Percentiles rank a stretch among this genome's conserved stretches.
Evolutionary conservation across 2,113 vertebrate genomes (phyloP).

Genomic region (Passer domesticus): DNA sequence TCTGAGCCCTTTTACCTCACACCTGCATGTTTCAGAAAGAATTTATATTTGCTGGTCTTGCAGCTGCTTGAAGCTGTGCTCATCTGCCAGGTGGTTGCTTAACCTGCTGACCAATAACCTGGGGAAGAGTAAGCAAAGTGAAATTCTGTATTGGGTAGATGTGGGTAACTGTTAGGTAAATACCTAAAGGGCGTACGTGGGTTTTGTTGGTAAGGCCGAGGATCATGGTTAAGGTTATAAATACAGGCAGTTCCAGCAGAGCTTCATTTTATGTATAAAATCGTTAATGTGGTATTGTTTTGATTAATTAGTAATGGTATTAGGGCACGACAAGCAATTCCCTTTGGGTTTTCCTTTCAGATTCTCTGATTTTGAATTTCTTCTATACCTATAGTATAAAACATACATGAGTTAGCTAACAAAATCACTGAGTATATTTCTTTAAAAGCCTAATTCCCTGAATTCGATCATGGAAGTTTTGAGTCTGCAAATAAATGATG

Average conservation of each 20-base stretch:
- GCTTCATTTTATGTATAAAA: not conserved
- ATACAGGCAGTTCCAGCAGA: not conserved
- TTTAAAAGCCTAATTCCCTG: not conserved
- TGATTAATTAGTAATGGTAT: not conserved
- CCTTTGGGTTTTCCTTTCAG: not conserved
- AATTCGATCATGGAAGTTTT: not conserved
- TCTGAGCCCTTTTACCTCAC: not conserved
- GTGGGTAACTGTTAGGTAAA: not conserved
- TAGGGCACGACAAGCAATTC: not conserved
- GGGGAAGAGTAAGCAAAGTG: not conserved
- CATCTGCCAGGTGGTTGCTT: not conserved
- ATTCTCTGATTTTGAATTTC: not conserved
- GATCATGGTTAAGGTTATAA: not conserved
- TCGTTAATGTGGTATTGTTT: not conserved
- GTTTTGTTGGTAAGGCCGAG: not conserved
- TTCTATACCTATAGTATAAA: not conserved
- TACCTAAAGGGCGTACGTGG: not conserved
- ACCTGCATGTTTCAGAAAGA: not conserved
- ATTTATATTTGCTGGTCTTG: not conserved
- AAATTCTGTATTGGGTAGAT: not conserved
- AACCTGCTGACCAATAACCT: not conserved
- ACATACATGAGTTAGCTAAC: not conserved
- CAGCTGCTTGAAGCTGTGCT: not conserved
- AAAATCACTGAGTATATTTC: not conserved
- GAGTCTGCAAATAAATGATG: not conserved